Base-by-base conservation (phyloP, 2,888 invertebrate genomes). In the Ditula angustiorana region DNA sequence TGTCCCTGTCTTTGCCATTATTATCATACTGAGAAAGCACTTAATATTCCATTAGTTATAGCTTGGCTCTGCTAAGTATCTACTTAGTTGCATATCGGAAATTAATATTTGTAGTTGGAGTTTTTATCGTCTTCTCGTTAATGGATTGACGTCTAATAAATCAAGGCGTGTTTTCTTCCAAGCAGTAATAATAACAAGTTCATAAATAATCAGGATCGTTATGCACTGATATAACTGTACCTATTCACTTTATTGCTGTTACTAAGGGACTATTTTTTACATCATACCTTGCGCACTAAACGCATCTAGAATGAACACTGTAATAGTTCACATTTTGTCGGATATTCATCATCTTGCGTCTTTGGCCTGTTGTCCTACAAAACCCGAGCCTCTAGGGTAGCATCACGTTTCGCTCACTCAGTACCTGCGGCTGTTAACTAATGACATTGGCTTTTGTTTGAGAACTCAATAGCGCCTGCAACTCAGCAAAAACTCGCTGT, bases 81-180 rank as follows among this genome's bases (percentile, higher is more conserved):
- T 11, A 53, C 53, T 23, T 21, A 26, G 55, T 41, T 56, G 55
- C 55, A 19, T 56, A 41, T 56, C 55, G 24, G 16, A 26, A 57
- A 30, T 50, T 33, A 44, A 47, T 55, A 28, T 44, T 26, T 23
- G 13, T 16, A 26, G 24, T 19, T 11, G 24, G 41, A 41, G 33
- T 46, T 68, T 66, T 66, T 66, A 68, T 68, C 52, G 26, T 21
- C 50, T n/a, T 47, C 60, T 60, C 53, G 62, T 67, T 62, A 69
- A 67, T 49, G 47, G 46, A 62, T 24, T 62, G 64, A 63, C 55
- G 57, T 41, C 24, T 49, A 47, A 62, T 62, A 37, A 64, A 62
- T 69, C 61, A 61, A 33, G 41, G 19, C 49, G 23, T 58, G 65
- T 65, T 61, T 66, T 66, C 55, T 68, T 50, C 49, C 41, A 56